Percentiles rank a stretch among this genome's conserved stretches.
phyloP scores from a whole-genome alignment of 2,797 vertebrate genomes.

The Ficedula albicollis region DNA sequence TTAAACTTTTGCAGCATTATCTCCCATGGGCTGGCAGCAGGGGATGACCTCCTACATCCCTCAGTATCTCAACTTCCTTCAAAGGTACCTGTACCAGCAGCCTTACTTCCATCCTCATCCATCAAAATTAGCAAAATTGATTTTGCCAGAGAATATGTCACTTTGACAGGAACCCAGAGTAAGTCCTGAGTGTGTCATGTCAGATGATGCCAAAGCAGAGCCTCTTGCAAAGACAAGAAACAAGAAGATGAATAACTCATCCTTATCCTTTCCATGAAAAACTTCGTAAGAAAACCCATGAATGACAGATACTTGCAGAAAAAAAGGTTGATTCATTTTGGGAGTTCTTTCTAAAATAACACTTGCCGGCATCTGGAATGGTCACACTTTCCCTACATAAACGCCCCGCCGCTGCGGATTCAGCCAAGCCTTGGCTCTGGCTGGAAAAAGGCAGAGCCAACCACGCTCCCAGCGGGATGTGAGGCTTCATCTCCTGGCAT shows the following conservation, averaged over 20 bases:
- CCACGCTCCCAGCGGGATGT: accelerated
- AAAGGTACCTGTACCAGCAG: not conserved
- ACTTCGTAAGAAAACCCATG: not conserved
- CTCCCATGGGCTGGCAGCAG: not conserved
- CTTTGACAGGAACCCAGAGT: not conserved
- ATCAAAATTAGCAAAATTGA: not conserved
- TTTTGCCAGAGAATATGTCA: not conserved
- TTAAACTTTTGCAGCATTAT: not conserved
- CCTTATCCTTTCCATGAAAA: not conserved
- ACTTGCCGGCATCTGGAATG: not conserved
- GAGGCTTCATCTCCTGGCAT: not conserved
- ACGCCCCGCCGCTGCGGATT: accelerated
- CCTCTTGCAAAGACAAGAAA: not conserved
- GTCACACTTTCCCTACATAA: not conserved
- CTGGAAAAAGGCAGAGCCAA: not conserved
- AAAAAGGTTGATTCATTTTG: not conserved
- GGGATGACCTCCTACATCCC: not conserved
- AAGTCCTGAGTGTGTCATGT: not conserved
- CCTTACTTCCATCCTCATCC: not conserved
- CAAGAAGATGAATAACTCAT: not conserved
- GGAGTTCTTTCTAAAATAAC: not conserved
- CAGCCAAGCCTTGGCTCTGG: not conserved
- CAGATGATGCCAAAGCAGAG: not conserved
- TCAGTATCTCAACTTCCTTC: not conserved
- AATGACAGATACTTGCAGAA: not conserved